A percentile compares a stretch with the other conserved stretches of the same genome.
Evolutionary conservation across 1,140 invertebrate genomes (phyloP).

Genomic region (Magallana angulata): DNA sequence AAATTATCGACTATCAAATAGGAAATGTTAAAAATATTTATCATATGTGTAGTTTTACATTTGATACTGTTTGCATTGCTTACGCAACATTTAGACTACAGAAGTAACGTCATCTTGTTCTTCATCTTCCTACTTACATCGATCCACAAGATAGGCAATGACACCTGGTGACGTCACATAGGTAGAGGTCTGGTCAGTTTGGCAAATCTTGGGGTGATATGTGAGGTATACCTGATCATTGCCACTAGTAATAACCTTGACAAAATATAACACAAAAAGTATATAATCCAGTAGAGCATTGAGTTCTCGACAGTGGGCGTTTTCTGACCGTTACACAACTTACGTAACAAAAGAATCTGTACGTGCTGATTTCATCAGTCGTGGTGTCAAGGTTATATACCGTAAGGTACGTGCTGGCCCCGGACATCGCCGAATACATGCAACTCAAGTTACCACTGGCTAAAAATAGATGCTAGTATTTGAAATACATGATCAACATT

Average conservation of each 20-base stretch:
- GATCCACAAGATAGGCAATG: background rate
- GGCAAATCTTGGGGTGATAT: constrained; percentile 29
- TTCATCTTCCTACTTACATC: background rate
- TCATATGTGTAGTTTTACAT: too few relatives aligned
- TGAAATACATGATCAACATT: too few relatives aligned
- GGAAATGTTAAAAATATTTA: background rate
- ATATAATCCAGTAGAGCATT: background rate
- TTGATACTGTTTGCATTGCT: too few relatives aligned
- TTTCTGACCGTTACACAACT: constrained; percentile 11
- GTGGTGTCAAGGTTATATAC: constrained; percentile 62
- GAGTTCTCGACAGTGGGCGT: too few relatives aligned
- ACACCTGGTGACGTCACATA: constrained; percentile 37
- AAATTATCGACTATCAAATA: background rate
- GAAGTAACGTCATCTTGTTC: too few relatives aligned
- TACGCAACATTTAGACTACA: too few relatives aligned
- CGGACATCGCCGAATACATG: constrained; percentile 38
- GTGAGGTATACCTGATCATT: background rate
- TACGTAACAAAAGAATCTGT: constrained; percentile 64
- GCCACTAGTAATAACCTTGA: constrained; percentile 1
- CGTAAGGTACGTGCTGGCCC: constrained; percentile 49
- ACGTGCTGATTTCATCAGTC: constrained; percentile 58
- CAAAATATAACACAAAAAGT: background rate
- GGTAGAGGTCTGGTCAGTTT: constrained; percentile 19
- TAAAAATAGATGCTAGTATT: background rate
- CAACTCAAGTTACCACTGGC: constrained; percentile 60